phyloP scores from a whole-genome alignment of 1,140 invertebrate species.

The Coptotermes formosanus region DNA sequence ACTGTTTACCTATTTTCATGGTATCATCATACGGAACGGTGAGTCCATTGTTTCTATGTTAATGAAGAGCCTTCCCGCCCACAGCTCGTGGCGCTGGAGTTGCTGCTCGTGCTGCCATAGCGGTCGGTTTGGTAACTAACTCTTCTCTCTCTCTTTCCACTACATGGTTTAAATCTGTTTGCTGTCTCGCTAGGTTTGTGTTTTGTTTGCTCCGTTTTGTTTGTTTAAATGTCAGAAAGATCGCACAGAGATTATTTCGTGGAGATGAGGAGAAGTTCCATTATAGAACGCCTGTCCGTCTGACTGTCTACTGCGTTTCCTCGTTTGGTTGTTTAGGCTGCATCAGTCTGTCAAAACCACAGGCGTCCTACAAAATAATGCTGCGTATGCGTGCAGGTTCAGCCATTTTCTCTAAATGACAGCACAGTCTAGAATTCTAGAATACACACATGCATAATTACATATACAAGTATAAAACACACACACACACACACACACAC shows the following conservation, averaged over 20 bases:
- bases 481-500: too few species aligned
- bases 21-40: background rate
- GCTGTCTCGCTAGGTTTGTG: background rate
- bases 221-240: slow-evolving; percentile 11
- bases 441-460: too few species aligned
- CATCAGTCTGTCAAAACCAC: background rate
- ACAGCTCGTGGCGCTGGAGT: background rate
- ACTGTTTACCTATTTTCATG: slow-evolving; percentile 10
- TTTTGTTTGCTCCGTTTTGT: background rate
- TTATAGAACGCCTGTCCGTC: background rate
- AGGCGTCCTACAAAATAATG: background rate
- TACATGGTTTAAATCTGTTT: background rate
- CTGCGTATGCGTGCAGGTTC: background rate
- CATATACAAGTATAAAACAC: too few species aligned
- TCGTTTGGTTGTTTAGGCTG: background rate
- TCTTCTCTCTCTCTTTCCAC: background rate
- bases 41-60: background rate
- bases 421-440: too few species aligned
- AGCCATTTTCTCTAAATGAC: background rate
- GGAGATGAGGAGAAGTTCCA: background rate
- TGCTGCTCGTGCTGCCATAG: background rate
- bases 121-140: background rate
- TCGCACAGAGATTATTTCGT: background rate
- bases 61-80: background rate
- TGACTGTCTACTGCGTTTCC: background rate